phyloP scores from a whole-genome alignment of 2,113 vertebrate genomes.

The Misgurnus mizolepis region DNA sequence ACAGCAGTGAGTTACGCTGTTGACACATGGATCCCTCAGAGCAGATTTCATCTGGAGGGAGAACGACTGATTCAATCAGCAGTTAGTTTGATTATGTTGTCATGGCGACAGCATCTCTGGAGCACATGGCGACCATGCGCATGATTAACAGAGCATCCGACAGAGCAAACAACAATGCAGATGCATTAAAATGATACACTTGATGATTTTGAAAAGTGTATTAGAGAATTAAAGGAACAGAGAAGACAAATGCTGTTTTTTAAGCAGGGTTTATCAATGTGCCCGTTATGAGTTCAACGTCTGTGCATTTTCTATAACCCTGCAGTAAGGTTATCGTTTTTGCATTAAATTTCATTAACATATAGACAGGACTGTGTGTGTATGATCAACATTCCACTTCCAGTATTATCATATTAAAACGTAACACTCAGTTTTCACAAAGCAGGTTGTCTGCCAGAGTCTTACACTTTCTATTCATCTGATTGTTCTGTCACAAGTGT shows the following conservation, averaged over 20 bases:
- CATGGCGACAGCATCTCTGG: constrained; percentile 42
- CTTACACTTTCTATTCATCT: too few species aligned
- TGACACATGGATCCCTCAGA: constrained; percentile 22
- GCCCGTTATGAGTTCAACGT: not conserved
- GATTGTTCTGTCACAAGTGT: too few species aligned
- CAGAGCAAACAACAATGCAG: not conserved
- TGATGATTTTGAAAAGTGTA: not conserved
- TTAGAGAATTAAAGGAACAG: not conserved
- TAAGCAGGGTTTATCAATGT: not conserved
- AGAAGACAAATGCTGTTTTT: not conserved
- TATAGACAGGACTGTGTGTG: not conserved
- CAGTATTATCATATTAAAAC: too few species aligned
- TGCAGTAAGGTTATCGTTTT: not conserved
- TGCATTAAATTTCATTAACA: not conserved
- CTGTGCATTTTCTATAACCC: constrained; percentile 5
- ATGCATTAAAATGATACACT: constrained; percentile 5
- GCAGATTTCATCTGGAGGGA: constrained; percentile 22
- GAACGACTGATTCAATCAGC: constrained; percentile 37
- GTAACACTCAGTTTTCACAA: too few species aligned
- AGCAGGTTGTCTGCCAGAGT: too few species aligned
- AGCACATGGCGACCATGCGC: not conserved
- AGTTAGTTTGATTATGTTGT: constrained; percentile 41
- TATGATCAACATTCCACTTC: not conserved
- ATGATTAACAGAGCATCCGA: not conserved
- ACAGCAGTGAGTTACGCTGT: constrained; percentile 7